Evolutionary conservation across 2,888 invertebrate genomes (phyloP).

Genomic region (Drosophila imparisetae): DNA sequence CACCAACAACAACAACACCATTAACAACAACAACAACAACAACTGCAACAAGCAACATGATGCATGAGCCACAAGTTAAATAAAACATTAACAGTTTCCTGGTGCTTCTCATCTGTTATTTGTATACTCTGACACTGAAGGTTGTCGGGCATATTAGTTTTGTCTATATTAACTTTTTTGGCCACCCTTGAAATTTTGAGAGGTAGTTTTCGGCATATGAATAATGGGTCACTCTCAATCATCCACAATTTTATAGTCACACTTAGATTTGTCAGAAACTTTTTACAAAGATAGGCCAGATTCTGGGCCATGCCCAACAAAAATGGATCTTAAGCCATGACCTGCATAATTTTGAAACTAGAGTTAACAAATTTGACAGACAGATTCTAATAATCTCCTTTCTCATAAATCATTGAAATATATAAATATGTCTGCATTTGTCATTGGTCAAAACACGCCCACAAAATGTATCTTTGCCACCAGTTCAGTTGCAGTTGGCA

Average conservation of each 20-base stretch:
- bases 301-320: not conserved
- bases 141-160: not conserved
- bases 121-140: not conserved
- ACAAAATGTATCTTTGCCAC: not conserved
- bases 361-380: not conserved
- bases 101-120: slow-evolving; percentile 25
- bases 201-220: not conserved
- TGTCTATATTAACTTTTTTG: not conserved
- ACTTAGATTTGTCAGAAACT: not conserved
- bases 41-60: slow-evolving; percentile 3
- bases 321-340: not conserved
- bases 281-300: not conserved
- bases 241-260: not conserved
- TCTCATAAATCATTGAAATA: not conserved
- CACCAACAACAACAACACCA: slow-evolving; percentile 6
- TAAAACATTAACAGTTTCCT: slow-evolving; percentile 20
- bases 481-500: not conserved
- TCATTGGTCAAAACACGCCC: not conserved
- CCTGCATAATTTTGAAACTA: not conserved
- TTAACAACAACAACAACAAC: slow-evolving; percentile 6
- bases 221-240: not conserved
- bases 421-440: not conserved
- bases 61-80: slow-evolving; percentile 4
- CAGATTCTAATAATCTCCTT: not conserved
- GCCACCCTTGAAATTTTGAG: too few relatives aligned